Conservation (phyloP, 2,888 invertebrate species). For the Lasioglossum calceatum region DNA sequence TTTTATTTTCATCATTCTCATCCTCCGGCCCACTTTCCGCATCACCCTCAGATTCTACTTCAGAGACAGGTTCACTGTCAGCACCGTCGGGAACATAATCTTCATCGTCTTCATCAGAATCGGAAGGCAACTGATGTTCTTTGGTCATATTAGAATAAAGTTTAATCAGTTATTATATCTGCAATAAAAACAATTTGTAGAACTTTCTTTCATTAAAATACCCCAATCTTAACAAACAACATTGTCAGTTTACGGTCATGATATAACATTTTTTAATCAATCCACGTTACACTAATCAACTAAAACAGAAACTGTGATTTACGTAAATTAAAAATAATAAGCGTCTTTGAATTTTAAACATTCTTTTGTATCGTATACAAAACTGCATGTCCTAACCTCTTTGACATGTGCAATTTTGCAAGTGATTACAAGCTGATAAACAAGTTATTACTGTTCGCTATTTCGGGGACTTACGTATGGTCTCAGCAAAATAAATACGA, state of each 20-base stretch:
- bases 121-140: slow-evolving; percentile 86
- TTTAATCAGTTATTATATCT: slow-evolving; percentile 10
- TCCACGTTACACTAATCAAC: neutral
- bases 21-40: slow-evolving; percentile 87
- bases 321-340: slow-evolving; percentile 6
- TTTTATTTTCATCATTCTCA: slow-evolving; percentile 82
- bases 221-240: neutral
- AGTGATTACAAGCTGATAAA: neutral
- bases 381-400: slow-evolving; percentile 49
- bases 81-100: slow-evolving; percentile 90
- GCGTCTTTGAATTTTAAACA: neutral
- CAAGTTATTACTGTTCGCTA: slow-evolving; percentile 9
- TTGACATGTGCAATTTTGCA: neutral
- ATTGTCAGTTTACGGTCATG: neutral
- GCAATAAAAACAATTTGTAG: neutral
- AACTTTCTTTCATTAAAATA: neutral
- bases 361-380: slow-evolving; percentile 29
- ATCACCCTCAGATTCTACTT: slow-evolving; percentile 88
- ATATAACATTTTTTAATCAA: neutral
- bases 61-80: slow-evolving; percentile 87
- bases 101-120: slow-evolving; percentile 91
- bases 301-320: neutral
- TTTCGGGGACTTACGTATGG: slow-evolving; percentile 54
- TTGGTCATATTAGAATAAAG: slow-evolving; percentile 77
- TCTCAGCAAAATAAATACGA: slow-evolving; percentile 23